Conservation (phyloP, 1,140 invertebrate species). For the Scylla paramamosain region DNA sequence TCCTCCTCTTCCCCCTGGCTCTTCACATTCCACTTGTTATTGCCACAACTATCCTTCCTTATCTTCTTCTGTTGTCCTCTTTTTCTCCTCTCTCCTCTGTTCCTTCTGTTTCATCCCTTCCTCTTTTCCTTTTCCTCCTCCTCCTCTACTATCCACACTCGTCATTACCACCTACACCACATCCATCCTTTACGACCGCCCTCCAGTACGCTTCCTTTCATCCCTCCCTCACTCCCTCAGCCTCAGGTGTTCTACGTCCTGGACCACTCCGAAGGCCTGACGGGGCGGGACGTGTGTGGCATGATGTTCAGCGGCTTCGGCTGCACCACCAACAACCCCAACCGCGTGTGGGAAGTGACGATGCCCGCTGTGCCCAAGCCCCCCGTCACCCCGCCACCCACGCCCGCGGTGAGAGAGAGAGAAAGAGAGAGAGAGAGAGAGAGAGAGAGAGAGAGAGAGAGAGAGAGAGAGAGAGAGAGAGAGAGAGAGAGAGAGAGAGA, state of each 20-base stretch:
- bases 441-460: conserved; percentile 46
- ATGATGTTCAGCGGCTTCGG: conserved; percentile 62
- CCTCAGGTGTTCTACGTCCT: conserved; percentile 65
- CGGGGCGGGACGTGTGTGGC: conserved; percentile 70
- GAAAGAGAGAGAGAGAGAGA: neutral
- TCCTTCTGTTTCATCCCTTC: no score
- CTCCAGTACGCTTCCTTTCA: no score
- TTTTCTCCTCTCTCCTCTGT: no score
- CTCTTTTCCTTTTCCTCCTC: neutral
- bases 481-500: neutral
- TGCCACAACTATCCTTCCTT: no score
- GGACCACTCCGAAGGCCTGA: conserved; percentile 50
- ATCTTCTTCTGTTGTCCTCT: no score
- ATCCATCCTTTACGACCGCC: neutral
- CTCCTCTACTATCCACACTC: neutral
- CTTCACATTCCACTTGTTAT: no score
- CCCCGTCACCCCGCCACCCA: conserved; percentile 5
- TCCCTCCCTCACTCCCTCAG: neutral
- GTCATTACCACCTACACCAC: neutral
- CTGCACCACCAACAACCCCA: conserved; percentile 71
- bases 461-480: neutral
- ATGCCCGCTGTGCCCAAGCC: conserved; percentile 71
- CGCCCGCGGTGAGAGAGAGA: conserved; percentile 40
- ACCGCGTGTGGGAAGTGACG: conserved; percentile 70
- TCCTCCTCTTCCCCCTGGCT: no score